A percentile compares a stretch with the other conserved stretches of the same genome.
Evolutionary conservation across 2,113 vertebrate genomes (phyloP).

Genomic region (Crotophaga sulcirostris): DNA sequence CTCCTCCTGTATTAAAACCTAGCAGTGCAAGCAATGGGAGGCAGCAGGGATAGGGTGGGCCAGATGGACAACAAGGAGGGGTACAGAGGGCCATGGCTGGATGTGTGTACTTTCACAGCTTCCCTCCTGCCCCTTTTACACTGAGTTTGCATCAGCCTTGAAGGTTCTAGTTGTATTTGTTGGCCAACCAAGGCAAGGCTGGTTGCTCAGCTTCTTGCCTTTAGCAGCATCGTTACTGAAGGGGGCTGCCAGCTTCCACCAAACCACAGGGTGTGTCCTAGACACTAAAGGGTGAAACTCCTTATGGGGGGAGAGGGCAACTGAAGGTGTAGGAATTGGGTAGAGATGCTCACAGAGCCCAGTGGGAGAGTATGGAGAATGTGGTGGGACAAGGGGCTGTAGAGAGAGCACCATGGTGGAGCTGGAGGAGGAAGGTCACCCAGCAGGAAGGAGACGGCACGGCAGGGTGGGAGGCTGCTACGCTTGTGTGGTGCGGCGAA

Average conservation of each 20-base stretch:
- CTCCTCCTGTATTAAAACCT: neutral
- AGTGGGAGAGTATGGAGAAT: neutral
- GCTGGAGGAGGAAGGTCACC: neutral
- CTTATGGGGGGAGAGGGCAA: neutral
- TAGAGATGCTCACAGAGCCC: neutral
- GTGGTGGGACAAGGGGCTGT: too few species aligned
- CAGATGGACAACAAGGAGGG: neutral
- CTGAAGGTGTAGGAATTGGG: neutral
- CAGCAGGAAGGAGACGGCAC: neutral
- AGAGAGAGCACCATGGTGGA: accelerated
- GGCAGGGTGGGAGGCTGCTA: neutral
- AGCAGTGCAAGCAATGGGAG: accelerated
- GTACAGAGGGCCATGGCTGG: neutral
- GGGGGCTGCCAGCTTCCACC: neutral
- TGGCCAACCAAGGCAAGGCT: neutral
- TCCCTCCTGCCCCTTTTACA: neutral
- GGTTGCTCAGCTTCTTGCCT: neutral
- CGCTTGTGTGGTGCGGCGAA: accelerated
- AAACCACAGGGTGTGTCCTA: accelerated
- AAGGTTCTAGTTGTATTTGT: neutral
- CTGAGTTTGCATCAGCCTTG: neutral
- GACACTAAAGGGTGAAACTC: neutral
- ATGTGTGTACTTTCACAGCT: neutral
- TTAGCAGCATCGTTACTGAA: accelerated
- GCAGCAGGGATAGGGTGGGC: neutral